Evolutionary conservation across 2,797 vertebrate genomes (phyloP), one percentile per base, ranked within the genome.

Genomic region (Sebastes aleutianus): DNA sequence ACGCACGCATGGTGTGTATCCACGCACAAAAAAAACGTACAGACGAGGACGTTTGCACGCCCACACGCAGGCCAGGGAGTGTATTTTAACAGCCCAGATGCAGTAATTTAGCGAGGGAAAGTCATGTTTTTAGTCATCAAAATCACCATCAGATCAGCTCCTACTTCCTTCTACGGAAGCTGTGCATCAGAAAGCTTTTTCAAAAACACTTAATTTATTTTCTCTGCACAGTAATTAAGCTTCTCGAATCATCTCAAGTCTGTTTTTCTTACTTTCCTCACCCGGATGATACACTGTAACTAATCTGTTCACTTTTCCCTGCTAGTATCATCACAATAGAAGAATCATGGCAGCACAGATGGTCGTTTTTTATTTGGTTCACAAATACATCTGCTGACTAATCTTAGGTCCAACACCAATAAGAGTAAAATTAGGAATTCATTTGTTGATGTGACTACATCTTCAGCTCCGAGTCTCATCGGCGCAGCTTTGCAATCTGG

Each of bases 301-400:
- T 47, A 22, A 83, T 70, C 24, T 8, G 58, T 56, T 85, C 81
- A 56, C 74, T 70, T 53, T 79, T 36, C 54, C 61, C 36, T 11
- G 64, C 83, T 80, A 22, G 9, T 74, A 68, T 79, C 79, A 50
- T 76, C 74, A 69, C 79, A 88, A 79, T 76, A 76, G 69, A 80
- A 67, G 76, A 68, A n/a, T 71, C 6, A 68, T 84, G 89, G 86
- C 82, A 39, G 87, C 86, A 75, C 92, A 93, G 92, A 93, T 92
- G 93, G 90, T 65, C 13, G 22, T 79, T 91, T 87, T 80, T 62
- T 87, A 75, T 91, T 79, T 53, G 85, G 82, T 86, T 83, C 80
- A 13, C 84, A 65, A 77, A 87, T 89, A 70, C 83, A 87, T 91
- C 91, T 93, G 92, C 76, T 90, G 54, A 78, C 70, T 86, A 64